Base-by-base conservation (phyloP, 2,797 vertebrate genomes). In the Ctenopoma multispine region DNA sequence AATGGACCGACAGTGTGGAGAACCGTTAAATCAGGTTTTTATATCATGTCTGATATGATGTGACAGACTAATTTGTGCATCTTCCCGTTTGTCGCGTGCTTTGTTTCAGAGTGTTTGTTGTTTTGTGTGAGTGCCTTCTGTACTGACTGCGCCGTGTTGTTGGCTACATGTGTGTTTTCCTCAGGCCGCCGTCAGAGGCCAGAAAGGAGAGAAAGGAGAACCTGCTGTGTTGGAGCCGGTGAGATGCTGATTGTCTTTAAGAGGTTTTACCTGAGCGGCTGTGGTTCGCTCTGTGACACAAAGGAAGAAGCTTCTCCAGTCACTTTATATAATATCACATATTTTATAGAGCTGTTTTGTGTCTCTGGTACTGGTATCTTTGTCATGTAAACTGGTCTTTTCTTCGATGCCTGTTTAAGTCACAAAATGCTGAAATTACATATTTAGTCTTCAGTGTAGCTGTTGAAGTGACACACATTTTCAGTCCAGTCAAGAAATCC, bases 151-250 rank as follows among this genome's bases (percentile, higher is more conserved):
- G 65, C 82, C 91, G 77, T 91, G 87, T 87, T 94, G 92, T 93
- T 92, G 94, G 93, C 91, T 95, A 94, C 92, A 93, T 96, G 91
- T 96, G 88, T 97, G 94, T 95, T 90, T 95, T 92, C 91, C 91
- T 92, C 96, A 97, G 97, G 93, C 92, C 58, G 87, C 90, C 43
- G 72, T 95, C 87, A 94, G 90, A 78, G 96, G 93, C 70, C 80
- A 92, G 69, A 98, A 98, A 87, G 97, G 97, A 89, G 96, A 97
- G 74, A 97, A 98, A 79, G 97, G 97, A 57, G 96, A 97, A 0
- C 94, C 96, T 9, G 97, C 97, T 0, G 95, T 96, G 54, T 47
- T 98, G 58, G 97, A 98, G 82, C 95, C 97, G 68, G 97, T 98
- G 90, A 95, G 96, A 96, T 18, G 29, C 29, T 23, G 0, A 31